Base-by-base conservation (phyloP, 2,797 vertebrate genomes). In the Chelmon rostratus region DNA sequence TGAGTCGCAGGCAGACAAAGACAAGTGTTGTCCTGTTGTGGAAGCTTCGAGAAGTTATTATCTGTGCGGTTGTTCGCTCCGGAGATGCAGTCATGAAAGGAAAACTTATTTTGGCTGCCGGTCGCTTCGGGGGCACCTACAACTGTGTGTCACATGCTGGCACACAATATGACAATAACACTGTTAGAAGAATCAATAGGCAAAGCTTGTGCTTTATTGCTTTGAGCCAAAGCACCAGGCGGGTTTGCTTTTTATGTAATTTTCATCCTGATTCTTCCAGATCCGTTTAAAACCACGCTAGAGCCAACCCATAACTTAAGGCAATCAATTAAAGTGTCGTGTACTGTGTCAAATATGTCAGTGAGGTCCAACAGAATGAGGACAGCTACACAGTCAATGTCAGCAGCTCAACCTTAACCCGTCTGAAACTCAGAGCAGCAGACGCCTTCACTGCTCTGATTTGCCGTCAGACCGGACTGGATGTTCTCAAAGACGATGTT, bases 221-320 rank as follows among this genome's bases (percentile, higher is more conserved):
- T 84, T 38, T 53, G 42, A 78, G 76, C 85, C 47, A 79, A 81
- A 82, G 61, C 69, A 44, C 2, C 21, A 75, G 31, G 19, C 31
- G 61, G 3, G 33, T 70, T 82, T 3, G 52, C 15, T 82, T 76
- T 68, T 50, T 57, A 57, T 54, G 12, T 62, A 5, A 66, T 79
- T 57, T 71, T 68, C 72, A 59, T 66, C 13, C 6, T 16, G 56
- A 35, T 58, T 58, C 38, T 56, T 25, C 31, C 52, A 21, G 31
- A 82, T 81, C 31, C 68, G 64, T 69, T 80, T 53, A 46, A 78
- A 82, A 28, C n/a, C 47, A 63, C 19, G 6, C 49, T 58, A 21
- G 65, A 85, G 73, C 79, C 76, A 84, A 72, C 86, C 87, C 73
- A 89, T 90, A 81, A 89, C 86, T 91, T 73, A 78, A 88, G 88